These are phyloP conservation scores for Fratercula arctica DNA, from an alignment of 2,797 vertebrate genomes.

Conservation along the genomic window DNA sequence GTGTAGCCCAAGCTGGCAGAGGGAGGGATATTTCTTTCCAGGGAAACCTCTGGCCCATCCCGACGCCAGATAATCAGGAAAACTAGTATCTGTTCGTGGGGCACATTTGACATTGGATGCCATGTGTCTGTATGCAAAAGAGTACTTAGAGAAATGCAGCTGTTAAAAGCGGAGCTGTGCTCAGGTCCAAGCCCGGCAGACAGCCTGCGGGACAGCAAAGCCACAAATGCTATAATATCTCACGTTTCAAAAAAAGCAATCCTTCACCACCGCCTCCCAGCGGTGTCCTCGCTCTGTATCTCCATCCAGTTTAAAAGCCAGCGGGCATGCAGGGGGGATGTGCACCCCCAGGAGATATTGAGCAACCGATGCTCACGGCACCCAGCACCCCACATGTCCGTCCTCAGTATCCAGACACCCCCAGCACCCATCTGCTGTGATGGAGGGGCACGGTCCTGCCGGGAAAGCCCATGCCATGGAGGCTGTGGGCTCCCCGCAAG, in stretches of 20 bases:
- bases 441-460: background rate
- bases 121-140: rapidly evolving
- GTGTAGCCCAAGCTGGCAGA: background rate
- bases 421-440: background rate
- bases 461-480: background rate
- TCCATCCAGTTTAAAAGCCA: background rate
- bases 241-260: background rate
- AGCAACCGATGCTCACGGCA: background rate
- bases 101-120: background rate
- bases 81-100: background rate
- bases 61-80: background rate
- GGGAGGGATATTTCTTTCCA: background rate
- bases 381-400: rapidly evolving
- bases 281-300: rapidly evolving
- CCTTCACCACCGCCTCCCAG: background rate
- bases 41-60: background rate
- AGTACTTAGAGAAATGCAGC: background rate
- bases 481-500: background rate
- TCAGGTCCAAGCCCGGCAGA: background rate
- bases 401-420: background rate
- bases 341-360: rapidly evolving
- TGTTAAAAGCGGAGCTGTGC: background rate
- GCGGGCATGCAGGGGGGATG: rapidly evolving
- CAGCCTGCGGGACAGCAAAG: background rate
- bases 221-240: rapidly evolving